phyloP scores from a whole-genome alignment of 1,140 invertebrate species.

The Habropoda laboriosa region DNA sequence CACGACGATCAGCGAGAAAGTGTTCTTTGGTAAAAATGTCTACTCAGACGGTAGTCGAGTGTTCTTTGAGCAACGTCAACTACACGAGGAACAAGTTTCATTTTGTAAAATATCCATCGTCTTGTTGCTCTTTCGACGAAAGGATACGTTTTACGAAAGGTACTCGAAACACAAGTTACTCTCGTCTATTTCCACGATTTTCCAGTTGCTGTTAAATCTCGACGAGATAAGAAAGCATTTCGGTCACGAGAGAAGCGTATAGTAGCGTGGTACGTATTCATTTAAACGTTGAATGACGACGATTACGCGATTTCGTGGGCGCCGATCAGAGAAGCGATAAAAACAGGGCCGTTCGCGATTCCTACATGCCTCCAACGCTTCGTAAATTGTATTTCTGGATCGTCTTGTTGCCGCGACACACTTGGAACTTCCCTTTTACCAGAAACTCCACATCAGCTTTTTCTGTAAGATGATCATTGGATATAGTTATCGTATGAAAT shows the following conservation, averaged over 20 bases:
- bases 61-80: neutral
- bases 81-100: neutral
- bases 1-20: neutral
- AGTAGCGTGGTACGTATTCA: neutral
- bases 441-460: too few relatives aligned
- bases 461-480: too few relatives aligned
- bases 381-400: neutral
- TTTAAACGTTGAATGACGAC: neutral
- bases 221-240: neutral
- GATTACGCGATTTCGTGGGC: slow-evolving; percentile 38
- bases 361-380: slow-evolving; percentile 43
- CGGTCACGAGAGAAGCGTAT: neutral
- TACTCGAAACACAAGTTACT: neutral
- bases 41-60: neutral
- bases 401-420: neutral
- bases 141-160: neutral
- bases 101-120: neutral
- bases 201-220: neutral
- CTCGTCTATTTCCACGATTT: neutral
- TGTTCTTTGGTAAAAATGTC: too few relatives aligned
- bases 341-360: slow-evolving; percentile 49
- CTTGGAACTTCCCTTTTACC: neutral
- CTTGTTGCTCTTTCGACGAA: neutral
- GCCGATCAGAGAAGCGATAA: slow-evolving; percentile 49
- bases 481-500: too few relatives aligned